Base-by-base conservation (phyloP, 2,797 vertebrate species). In the Tachyglossus aculeatus region DNA sequence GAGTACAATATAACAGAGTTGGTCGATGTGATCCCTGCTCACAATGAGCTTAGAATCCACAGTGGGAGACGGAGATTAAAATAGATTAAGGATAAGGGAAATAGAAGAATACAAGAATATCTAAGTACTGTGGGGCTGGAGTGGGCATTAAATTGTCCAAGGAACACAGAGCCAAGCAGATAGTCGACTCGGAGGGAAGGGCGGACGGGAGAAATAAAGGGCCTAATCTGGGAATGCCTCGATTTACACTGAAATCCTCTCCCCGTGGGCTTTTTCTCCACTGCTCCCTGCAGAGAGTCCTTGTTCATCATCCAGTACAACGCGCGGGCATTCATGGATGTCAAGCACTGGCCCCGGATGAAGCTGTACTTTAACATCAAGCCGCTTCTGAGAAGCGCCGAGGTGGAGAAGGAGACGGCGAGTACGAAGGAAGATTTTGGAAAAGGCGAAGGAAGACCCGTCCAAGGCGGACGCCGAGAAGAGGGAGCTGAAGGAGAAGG, bases 261-360 rank as follows among this genome's bases (percentile, higher is more conserved):
- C 9, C 22, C 10, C 43, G 21, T 16, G 41, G 6, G 13, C 41
- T 39, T 66, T 14, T 25, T 19, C 7, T 55, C 29, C 38, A 31
- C 63, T 34, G 29, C 47, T 29, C 27, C 1, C 24, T 47, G 13
- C 67, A 95, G 95, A 44, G 92, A 95, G n/a, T 86, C 93, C 2
- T 61, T 95, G 21, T 95, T 92, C 77, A 82, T 87, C 48, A 92
- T 95, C 69, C 95, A 96, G 75, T 96, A 95, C 82, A 95, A 93
- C 11, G 33, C 96, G 51, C 91, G 93, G 0, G 81, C 94, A 11
- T 96, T 95, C 90, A 96, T 95, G 94, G 95, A 94, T 0, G 95
- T 95, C 55, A 96, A 95, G 71, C 93, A 94, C 80, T 96, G 95
- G 95, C 92, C 93, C 2, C 95, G 95, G 94, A 96, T 96, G 94